Conservation (phyloP, 2,888 invertebrate genomes). For the Phyllotreta striolata region DNA sequence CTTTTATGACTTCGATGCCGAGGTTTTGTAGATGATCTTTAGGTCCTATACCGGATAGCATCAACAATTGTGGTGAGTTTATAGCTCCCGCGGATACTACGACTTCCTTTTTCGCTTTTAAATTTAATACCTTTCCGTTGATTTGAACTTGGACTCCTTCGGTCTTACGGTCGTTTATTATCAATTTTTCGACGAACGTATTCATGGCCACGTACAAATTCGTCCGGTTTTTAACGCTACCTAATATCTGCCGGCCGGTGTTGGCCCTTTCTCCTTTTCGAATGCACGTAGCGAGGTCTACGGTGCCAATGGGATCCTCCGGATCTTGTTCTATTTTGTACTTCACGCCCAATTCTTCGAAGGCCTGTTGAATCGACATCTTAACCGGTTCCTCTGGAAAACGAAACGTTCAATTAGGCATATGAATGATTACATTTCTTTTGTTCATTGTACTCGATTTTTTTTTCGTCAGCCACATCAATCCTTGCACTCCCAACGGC, state of each 20-base stretch:
- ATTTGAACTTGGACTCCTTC: slow-evolving; percentile 60
- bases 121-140: slow-evolving; percentile 48
- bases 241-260: slow-evolving; percentile 77
- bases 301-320: slow-evolving; percentile 51
- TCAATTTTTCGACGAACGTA: slow-evolving; percentile 65
- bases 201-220: slow-evolving; percentile 69
- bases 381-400: slow-evolving; percentile 49
- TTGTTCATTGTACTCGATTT: slow-evolving; percentile 48
- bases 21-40: slow-evolving; percentile 61
- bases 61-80: slow-evolving; percentile 72
- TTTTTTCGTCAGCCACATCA: slow-evolving; percentile 60
- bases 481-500: slow-evolving; percentile 61
- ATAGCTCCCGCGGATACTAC: slow-evolving; percentile 73
- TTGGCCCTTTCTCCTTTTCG: slow-evolving; percentile 59
- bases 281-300: slow-evolving; percentile 49
- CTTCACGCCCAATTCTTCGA: slow-evolving; percentile 60
- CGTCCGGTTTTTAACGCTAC: slow-evolving; percentile 61
- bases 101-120: slow-evolving; percentile 66
- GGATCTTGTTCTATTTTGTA: slow-evolving; percentile 48
- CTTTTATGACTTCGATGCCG: slow-evolving; percentile 59
- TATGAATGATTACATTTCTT: background rate
- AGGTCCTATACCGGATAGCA: slow-evolving; percentile 74
- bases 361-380: slow-evolving; percentile 53
- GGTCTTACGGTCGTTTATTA: slow-evolving; percentile 62
- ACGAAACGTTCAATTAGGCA: background rate